Base-by-base conservation (phyloP, 2,797 vertebrate species). In the Taenioides sp. region DNA sequence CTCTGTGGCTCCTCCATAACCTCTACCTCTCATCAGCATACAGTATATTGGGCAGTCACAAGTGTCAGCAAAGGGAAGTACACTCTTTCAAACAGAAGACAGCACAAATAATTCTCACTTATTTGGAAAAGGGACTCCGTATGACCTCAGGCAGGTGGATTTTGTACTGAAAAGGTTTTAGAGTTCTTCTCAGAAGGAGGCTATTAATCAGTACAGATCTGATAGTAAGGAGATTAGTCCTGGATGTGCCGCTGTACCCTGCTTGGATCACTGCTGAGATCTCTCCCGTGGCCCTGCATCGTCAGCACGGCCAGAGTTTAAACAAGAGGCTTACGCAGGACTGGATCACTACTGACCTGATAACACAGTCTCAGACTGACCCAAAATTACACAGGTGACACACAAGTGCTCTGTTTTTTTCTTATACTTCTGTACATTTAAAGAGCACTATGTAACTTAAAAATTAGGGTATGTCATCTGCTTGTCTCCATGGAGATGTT, bases 151-250 rank as follows among this genome's bases (percentile, higher is more conserved):
- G 54, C 74, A 77, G 74, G 84, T 86, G 82, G 76, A 72, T 84
- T 82, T 81, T 75, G 76, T 83, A 80, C 87, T 77, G 72, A 82
- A 88, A 80, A 87, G 84, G 85, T 86, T 85, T 89, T 88, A 88
- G 81, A 82, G 80, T 72, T 54, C 79, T 87, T 86, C 86, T 87
- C 80, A 90, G 90, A 87, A 91, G 87, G 78, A 77, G 73, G 82
- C 79, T 86, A 89, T 91, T 91, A 91, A 91, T 91, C 88, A 90
- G 89, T 90, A 85, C 89, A 91, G 86, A 89, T 92, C 92, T 91
- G 88, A 88, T 90, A 85, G 87, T 93, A 93, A 94, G 91, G 80
- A 93, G 93, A 94, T 94, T 94, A 94, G 85, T 77, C 79, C 82
- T 86, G 84, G 89, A 85, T 90, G 88, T 78, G 82, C 85, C 87